Base-by-base conservation (phyloP, 2,797 vertebrate genomes). In the Arremon brunneinucha region DNA sequence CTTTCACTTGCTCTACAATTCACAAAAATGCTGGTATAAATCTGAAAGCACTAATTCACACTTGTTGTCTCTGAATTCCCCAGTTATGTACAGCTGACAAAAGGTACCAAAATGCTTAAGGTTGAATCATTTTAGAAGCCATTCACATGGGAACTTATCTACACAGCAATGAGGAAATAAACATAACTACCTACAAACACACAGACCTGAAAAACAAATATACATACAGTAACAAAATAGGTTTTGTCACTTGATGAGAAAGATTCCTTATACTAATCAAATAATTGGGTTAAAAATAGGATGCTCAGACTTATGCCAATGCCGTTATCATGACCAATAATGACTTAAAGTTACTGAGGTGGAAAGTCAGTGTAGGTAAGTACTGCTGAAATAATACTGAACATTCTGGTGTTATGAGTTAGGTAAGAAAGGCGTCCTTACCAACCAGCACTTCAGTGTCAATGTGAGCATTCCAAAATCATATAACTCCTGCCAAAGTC, bases 201-300 rank as follows among this genome's bases (percentile, higher is more conserved):
- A 50, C 7, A 47, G 13, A 65, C 14, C 41, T 18, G 15, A 89
- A 69, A 70, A 72, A 0, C 6, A 84, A 69, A 62, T 26, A 32
- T 1, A 39, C 0, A 2, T 12, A 9, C 11, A 75, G 39, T 14
- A 78, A 55, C 2, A 53, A 27, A 77, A 19, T 5, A n/a, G 2
- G 4, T 43, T 83, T 71, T 39, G 5, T 60, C 22, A 47, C 30
- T n/a, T 64, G 55, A 28, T 57, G 23, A 43, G 20, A 74, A 77
- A 70, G 12, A 62, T 46, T 86, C 30, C 32, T 53, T 64, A 21
- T 4, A 46, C 12, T 75, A 47, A 83, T 74, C 12, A 60, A 71
- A 44, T 32, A 55, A 56, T 0, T 74, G 8, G 34, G 7, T 44
- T 41, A 46, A 84, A 89, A 71, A 39, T 52, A 80, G 27, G 21